Conservation (phyloP, 2,113 vertebrate species). For the Grantiella picta region DNA sequence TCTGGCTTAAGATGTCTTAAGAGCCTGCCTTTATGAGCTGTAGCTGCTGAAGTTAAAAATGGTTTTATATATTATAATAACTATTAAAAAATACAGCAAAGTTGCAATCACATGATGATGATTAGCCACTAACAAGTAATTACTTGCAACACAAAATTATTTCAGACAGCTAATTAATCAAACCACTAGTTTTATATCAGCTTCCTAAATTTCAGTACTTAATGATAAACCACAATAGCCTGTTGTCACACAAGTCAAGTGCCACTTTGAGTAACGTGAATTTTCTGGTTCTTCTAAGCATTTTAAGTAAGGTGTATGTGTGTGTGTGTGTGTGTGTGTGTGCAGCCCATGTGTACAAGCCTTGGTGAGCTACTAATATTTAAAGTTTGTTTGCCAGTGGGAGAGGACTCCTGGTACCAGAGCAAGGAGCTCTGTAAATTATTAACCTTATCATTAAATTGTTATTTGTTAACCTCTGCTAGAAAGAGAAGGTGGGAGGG, state of each 20-base stretch:
- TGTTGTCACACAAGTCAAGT: not conserved
- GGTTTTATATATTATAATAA: not conserved
- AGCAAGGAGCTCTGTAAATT: constrained; percentile 62
- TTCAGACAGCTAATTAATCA: not conserved
- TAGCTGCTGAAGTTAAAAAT: not conserved
- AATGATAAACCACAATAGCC: not conserved
- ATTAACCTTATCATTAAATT: constrained; percentile 73
- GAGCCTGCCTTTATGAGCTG: not conserved
- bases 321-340: too few relatives aligned
- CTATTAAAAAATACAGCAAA: not conserved
- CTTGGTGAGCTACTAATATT: constrained; percentile 3
- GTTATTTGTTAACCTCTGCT: constrained; percentile 58
- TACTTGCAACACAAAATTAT: not conserved
- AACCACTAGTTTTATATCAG: not conserved
- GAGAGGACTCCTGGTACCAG: not conserved
- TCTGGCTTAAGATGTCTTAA: not conserved
- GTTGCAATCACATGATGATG: not conserved
- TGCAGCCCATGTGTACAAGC: not conserved
- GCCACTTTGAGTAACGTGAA: not conserved
- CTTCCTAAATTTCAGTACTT: not conserved
- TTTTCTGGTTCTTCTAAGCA: not conserved
- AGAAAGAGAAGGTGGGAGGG: not conserved
- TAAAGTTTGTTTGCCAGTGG: constrained; percentile 24
- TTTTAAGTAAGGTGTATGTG: not conserved
- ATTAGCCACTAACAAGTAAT: not conserved